Evolutionary conservation across 2,888 invertebrate genomes (phyloP).

Genomic region (Coelopa pilipes): DNA sequence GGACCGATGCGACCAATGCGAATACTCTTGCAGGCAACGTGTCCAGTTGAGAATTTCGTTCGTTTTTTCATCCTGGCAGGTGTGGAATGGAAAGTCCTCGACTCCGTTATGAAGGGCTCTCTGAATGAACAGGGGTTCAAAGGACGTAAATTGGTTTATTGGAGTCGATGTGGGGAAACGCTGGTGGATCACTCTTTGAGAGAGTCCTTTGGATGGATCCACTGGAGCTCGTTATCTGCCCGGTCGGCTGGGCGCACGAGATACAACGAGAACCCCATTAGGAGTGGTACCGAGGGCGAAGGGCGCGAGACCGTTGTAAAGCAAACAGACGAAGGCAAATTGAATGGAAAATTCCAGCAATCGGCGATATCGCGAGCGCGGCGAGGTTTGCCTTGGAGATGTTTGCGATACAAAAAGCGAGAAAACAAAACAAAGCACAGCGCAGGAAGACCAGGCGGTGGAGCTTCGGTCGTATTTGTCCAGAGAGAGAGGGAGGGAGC

Average conservation of each 20-base stretch:
- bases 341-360: background rate
- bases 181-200: background rate
- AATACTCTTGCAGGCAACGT: too few relatives aligned
- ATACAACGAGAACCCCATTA: slow-evolving; percentile 1
- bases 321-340: background rate
- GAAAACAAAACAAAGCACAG: background rate
- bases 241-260: background rate
- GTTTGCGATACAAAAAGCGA: background rate
- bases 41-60: too few relatives aligned
- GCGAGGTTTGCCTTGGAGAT: background rate
- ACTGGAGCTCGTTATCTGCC: too few relatives aligned
- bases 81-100: too few relatives aligned
- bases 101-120: too few relatives aligned
- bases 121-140: too few relatives aligned
- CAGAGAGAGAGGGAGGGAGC: background rate
- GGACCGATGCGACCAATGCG: too few relatives aligned
- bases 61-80: too few relatives aligned
- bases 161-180: too few relatives aligned
- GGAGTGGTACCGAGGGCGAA: background rate
- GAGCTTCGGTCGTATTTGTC: background rate
- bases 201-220: background rate
- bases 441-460: background rate
- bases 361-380: background rate
- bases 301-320: background rate
- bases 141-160: too few relatives aligned